Base-by-base conservation (phyloP, 2,113 vertebrate genomes). In the Porphyrio hochstetteri region DNA sequence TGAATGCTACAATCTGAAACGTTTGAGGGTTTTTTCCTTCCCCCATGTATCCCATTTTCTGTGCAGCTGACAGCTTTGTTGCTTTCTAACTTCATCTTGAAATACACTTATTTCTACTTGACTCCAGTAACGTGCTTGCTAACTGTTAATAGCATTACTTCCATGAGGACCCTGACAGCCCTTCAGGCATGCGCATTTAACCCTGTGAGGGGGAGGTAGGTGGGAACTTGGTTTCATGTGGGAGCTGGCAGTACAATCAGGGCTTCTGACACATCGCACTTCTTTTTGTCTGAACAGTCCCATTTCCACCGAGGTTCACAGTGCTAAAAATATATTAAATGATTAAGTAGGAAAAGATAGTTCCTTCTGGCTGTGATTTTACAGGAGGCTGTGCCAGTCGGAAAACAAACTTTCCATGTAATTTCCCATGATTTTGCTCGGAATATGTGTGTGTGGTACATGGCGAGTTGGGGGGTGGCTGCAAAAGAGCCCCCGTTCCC, bases 391-490 rank as follows among this genome's bases (percentile, higher is more conserved):
- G 15, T 74, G 52, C 15, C 63, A 70, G 10, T 2, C 3, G 8
- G 67, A 88, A 78, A 71, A 57, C 5, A 53, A 24, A 33, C 38
- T 88, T 88, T 88, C 42, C 17, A 42, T 42, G n/a, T 78, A 81
- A n/a, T 74, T 77, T 12, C 50, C 24, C 9, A 24, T 14, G 33
- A n/a, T 86, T 81, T 81, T 88, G 36, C 16, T 25, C 13, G 4
- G 5, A 23, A 38, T 11, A 38, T 11, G 40, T 5, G 0, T 11
- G 2, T 68, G 8, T 29, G 44, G 31, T 19, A 4, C 24, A 4
- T 11, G 18, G 24, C 0, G 2, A 70, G 38, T 55, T n/a, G 23
- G 5, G 16, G 21, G 2, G 12, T 31, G 44, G 46, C 38, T 40
- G 46, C 33, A 28, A 6, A 63, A 71, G 42, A 40, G 36, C 44